phyloP scores from a whole-genome alignment of 2,113 vertebrate species.

The Pseudorasbora parva region DNA sequence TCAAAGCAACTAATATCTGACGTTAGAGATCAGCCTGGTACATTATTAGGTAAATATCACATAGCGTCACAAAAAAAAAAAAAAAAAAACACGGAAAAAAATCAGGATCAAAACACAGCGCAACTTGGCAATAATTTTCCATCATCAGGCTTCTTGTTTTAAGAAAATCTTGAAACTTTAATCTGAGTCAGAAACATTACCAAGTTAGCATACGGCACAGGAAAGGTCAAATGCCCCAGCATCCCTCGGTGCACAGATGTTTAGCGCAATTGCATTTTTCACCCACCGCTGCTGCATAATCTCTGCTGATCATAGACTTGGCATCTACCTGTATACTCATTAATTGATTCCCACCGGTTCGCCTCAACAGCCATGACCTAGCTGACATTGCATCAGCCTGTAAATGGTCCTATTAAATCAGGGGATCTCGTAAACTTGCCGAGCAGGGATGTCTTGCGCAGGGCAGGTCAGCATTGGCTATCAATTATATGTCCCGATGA shows the following conservation, averaged over 20 bases:
- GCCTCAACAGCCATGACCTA: slow-evolving; percentile 40
- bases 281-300: slow-evolving; percentile 43
- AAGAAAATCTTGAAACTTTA: slow-evolving; percentile 18
- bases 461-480: slow-evolving; percentile 31
- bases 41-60: slow-evolving; percentile 1
- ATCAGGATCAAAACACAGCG: slow-evolving; percentile 36
- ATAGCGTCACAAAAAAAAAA: slow-evolving; percentile 40
- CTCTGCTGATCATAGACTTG: slow-evolving; percentile 46
- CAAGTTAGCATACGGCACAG: slow-evolving; percentile 17
- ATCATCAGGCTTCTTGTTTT: neutral
- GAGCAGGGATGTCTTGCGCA: neutral
- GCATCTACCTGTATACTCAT: slow-evolving; percentile 44
- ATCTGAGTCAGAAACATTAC: slow-evolving; percentile 16
- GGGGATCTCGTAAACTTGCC: slow-evolving; percentile 41
- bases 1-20: slow-evolving; percentile 39
- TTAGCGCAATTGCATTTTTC: slow-evolving; percentile 9
- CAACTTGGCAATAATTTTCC: slow-evolving; percentile 21
- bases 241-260: slow-evolving; percentile 34
- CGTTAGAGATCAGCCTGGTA: slow-evolving; percentile 6
- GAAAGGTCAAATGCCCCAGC: slow-evolving; percentile 44
- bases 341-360: slow-evolving; percentile 50
- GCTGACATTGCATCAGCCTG: slow-evolving; percentile 46
- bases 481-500: slow-evolving; percentile 48
- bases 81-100: slow-evolving; percentile 53
- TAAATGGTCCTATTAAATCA: slow-evolving; percentile 46